Evolutionary conservation across 2,113 vertebrate genomes (phyloP).

Genomic region (Donacobius atricapilla): DNA sequence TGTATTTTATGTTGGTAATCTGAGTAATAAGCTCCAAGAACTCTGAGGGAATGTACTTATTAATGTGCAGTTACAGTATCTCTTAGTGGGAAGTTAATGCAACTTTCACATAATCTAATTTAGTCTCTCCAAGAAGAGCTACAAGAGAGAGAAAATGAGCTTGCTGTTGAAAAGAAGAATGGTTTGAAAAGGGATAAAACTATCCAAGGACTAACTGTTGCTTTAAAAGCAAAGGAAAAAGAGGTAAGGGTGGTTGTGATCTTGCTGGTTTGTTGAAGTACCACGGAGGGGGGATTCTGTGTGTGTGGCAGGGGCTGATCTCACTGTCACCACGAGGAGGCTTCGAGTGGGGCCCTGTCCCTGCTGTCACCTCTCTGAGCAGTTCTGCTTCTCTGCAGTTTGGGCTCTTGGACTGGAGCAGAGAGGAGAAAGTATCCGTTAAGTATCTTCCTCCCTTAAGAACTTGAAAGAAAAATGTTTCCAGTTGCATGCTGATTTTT

Average conservation of each 20-base stretch:
- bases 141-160: constrained; percentile 82
- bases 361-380: not conserved
- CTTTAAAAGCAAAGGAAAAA: constrained; percentile 88
- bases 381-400: not conserved
- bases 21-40: constrained; percentile 58
- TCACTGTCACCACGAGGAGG: not conserved
- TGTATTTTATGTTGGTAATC: constrained; percentile 24
- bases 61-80: constrained; percentile 60
- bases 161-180: constrained; percentile 88
- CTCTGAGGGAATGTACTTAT: constrained; percentile 47
- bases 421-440: not conserved
- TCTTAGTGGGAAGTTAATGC: constrained; percentile 66
- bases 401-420: not conserved
- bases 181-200: constrained; percentile 94
- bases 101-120: constrained; percentile 70
- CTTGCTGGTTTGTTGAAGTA: not conserved
- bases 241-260: constrained; percentile 74
- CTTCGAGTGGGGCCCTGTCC: not conserved
- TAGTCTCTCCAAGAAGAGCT: constrained; percentile 82
- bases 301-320: not conserved
- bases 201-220: constrained; percentile 89
- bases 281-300: fast-evolving
- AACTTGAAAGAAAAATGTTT: not conserved
- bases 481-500: not conserved
- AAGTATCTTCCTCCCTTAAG: not conserved